Percentiles rank a stretch among this genome's conserved stretches.
These are phyloP conservation scores for Cottoperca gobio DNA, from an alignment of 2,797 vertebrate genomes.

Conservation along the genomic window DNA sequence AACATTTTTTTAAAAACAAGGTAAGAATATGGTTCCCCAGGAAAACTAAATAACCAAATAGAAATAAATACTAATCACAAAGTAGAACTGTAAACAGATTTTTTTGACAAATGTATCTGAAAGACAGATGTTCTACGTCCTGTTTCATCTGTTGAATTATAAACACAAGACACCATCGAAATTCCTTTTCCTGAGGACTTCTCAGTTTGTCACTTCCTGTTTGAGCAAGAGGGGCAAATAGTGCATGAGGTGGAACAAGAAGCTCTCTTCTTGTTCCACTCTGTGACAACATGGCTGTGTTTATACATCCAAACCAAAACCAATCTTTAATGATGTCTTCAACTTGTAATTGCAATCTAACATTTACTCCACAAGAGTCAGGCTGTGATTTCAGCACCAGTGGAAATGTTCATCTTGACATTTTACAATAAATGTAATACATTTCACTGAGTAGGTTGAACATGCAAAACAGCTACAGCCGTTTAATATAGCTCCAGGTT, in stretches of 20 bases:
- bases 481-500: not conserved
- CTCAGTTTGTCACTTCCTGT: constrained; percentile 41
- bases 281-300: constrained; percentile 19
- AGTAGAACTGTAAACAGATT: not conserved
- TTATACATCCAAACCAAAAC: not conserved
- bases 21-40: not conserved
- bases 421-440: not conserved
- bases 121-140: not conserved
- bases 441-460: not conserved
- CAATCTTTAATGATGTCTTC: constrained; percentile 38
- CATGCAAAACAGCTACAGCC: not conserved
- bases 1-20: too few species aligned
- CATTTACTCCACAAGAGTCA: constrained; percentile 8
- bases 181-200: not conserved
- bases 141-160: constrained; percentile 18
- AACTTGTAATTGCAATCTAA: constrained; percentile 13
- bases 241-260: constrained; percentile 7
- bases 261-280: constrained; percentile 28
- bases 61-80: not conserved
- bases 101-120: too few species aligned
- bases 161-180: not conserved
- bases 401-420: not conserved
- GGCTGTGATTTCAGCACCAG: not conserved
- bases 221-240: constrained; percentile 30
- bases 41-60: not conserved